phyloP scores from a whole-genome alignment of 2,113 vertebrate species.

The Triplophysa siluroides region DNA sequence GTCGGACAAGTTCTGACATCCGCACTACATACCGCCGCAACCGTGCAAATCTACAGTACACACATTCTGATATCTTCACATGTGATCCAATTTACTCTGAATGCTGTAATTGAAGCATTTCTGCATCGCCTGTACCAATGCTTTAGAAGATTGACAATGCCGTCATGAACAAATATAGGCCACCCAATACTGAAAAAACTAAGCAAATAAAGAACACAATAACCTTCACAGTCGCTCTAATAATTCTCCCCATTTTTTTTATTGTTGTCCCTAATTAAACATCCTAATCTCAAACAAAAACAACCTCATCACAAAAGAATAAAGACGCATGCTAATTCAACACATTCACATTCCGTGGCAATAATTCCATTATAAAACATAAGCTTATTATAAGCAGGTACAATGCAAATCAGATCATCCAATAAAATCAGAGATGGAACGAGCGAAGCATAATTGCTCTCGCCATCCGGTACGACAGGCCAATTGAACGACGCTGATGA shows the following conservation, averaged over 20 bases:
- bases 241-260: conserved; percentile 10
- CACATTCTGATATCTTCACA: background rate
- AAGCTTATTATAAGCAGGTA: conserved; percentile 41
- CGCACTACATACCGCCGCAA: background rate
- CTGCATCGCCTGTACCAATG: background rate
- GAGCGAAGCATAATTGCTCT: conserved; percentile 13
- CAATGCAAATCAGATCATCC: conserved; percentile 27
- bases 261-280: conserved; percentile 40
- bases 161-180: too few relatives aligned
- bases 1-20: background rate
- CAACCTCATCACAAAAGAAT: conserved; percentile 28
- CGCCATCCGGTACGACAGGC: conserved; percentile 19
- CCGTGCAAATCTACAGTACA: background rate
- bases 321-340: conserved; percentile 10
- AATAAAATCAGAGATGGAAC: conserved; percentile 1
- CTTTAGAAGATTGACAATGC: background rate
- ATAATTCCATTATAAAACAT: conserved; percentile 34
- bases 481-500: conserved; percentile 39
- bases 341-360: conserved; percentile 36
- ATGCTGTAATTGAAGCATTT: background rate
- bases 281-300: conserved; percentile 7
- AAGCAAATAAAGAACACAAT: background rate
- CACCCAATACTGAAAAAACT: background rate
- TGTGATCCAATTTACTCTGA: background rate
- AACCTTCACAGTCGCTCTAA: background rate